These are phyloP conservation scores for Gortyna flavago DNA, from an alignment of 2,888 invertebrate species.

Conservation along the genomic window DNA sequence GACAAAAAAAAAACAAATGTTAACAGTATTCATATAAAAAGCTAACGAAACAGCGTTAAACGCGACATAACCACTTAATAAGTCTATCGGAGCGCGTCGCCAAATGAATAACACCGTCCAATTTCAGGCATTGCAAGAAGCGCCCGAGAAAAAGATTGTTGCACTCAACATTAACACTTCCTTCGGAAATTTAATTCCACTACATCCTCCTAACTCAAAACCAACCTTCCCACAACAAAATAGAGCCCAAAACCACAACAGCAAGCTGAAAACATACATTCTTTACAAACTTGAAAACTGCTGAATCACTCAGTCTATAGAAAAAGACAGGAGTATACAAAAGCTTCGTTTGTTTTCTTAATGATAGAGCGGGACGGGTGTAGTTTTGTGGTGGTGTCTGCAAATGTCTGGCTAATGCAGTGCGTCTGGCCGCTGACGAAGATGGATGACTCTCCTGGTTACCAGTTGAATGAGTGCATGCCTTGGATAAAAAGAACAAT, in stretches of 20 bases:
- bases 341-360: constrained; percentile 67
- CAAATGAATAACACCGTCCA: constrained; percentile 78
- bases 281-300: constrained; percentile 74
- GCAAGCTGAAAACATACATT: constrained; percentile 70
- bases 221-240: constrained; percentile 31
- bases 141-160: constrained; percentile 82
- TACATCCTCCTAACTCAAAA: constrained; percentile 46
- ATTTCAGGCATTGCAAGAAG: constrained; percentile 78
- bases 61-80: constrained; percentile 77
- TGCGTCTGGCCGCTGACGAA: constrained; percentile 85
- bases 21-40: constrained; percentile 61
- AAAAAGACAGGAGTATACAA: constrained; percentile 76
- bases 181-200: constrained; percentile 83
- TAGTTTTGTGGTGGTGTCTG: constrained; percentile 68
- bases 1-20: constrained; percentile 58
- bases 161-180: constrained; percentile 83
- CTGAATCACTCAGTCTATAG: constrained; percentile 84
- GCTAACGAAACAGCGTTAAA: constrained; percentile 69
- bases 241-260: constrained; percentile 57
- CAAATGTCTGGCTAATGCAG: constrained; percentile 84
- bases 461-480: constrained; percentile 82
- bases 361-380: constrained; percentile 75
- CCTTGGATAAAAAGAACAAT: constrained; percentile 70
- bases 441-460: constrained; percentile 85
- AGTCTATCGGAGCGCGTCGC: constrained; percentile 74